Base-by-base conservation (phyloP, 1,140 invertebrate genomes). In the Drosophila pruinosa region DNA sequence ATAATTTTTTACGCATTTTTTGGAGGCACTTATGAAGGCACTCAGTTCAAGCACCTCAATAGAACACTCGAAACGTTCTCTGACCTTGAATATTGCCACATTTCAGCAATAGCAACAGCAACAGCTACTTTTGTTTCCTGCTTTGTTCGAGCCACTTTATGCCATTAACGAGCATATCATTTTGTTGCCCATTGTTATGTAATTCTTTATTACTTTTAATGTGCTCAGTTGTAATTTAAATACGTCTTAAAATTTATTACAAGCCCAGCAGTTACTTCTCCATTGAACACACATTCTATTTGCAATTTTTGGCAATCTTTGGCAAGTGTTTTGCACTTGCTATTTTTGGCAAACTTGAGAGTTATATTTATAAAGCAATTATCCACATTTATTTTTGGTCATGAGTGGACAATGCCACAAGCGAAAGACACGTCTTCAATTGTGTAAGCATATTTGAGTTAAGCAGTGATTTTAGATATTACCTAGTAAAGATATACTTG, bases 51-150 rank as follows among this genome's bases (percentile, higher is more conserved):
- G 57, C 43, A 52, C 21, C 62, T 67, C 31, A 7, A 10, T 45
- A 47, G 54, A 56, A 48, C 56, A 54, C 70, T 82, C 47, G 6
- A 71, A 41, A 47, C 53, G 41, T 57, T 65, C 45, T 71, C 14
- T 63, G 71, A 52, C 78, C 78, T 82, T 82, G 78, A 67, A 52
- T 14, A 39, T 34, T 68, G 73, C 72, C 67, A 75, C 72, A 58
- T 19, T 72, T 69, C 14, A 26, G 36, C 28, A 43, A 28, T 34
- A 15, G n/a, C 6, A 45, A 22, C 54, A 22, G 36, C 43, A 22
- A 19, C n/a, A 71, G 52, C 28, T 53, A 45, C 62, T 74, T 82
- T 54, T 59, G 70, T 75, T 82, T 82, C 71, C 74, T 77, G 53
- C 63, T 74, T 41, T 41, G 34, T 62, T 36, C 5, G 14, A 6